These are phyloP conservation scores for Archocentrus centrarchus DNA, from an alignment of 2,113 vertebrate genomes.

Conservation along the genomic window DNA sequence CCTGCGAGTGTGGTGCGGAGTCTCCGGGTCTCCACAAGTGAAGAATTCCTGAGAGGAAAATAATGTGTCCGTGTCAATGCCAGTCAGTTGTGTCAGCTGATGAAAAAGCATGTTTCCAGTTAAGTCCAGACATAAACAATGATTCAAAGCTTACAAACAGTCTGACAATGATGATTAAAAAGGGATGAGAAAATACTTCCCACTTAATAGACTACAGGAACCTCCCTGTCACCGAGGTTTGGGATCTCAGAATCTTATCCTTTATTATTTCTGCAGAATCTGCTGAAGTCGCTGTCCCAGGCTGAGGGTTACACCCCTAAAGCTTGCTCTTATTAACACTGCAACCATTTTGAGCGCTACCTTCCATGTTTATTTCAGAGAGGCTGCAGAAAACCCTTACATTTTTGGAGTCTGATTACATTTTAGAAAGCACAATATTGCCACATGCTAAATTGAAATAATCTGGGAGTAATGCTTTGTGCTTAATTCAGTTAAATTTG, in stretches of 20 bases:
- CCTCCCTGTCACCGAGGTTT: background rate
- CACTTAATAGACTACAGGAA: background rate
- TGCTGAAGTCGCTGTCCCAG: background rate
- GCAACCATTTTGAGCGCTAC: background rate
- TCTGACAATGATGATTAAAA: constrained; percentile 31
- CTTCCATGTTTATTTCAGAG: background rate
- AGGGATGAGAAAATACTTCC: constrained; percentile 34
- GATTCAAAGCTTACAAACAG: constrained; percentile 61
- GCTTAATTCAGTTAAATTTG: background rate
- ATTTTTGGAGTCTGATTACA: background rate
- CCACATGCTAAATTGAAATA: background rate
- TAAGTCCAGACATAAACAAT: constrained; percentile 63
- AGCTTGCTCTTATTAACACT: background rate
- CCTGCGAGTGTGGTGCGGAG: constrained; percentile 23
- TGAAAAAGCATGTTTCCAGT: constrained; percentile 69
- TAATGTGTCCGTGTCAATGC: constrained; percentile 53
- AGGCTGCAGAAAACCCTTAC: background rate
- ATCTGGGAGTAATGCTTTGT: background rate
- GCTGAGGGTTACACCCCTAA: background rate
- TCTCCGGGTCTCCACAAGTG: constrained; percentile 25
- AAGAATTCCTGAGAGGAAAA: constrained; percentile 67
- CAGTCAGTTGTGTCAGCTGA: constrained; percentile 60
- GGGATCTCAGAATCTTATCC: background rate
- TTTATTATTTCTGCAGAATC: background rate
- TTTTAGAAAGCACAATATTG: background rate